These are phyloP conservation scores for Cephus cinctus DNA, from an alignment of 1,140 invertebrate species.

Conservation along the genomic window DNA sequence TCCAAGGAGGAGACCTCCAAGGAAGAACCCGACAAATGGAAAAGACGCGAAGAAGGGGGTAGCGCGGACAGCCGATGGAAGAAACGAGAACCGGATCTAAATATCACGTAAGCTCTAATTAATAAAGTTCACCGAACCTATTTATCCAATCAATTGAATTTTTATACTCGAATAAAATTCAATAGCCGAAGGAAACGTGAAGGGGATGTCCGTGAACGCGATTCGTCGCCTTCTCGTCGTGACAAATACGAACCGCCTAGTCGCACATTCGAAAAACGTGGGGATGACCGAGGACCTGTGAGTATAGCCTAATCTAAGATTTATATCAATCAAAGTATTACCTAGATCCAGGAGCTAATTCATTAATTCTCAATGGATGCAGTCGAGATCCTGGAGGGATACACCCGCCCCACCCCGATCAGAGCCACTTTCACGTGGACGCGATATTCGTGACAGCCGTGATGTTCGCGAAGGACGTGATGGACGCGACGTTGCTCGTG, in stretches of 20 bases:
- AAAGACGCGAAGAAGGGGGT: too few relatives aligned
- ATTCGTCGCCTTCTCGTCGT: too few relatives aligned
- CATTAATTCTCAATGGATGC: too few relatives aligned
- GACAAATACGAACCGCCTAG: constrained; percentile 17
- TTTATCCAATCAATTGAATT: too few relatives aligned
- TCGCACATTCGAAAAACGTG: constrained; percentile 8
- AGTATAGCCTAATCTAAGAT: too few relatives aligned
- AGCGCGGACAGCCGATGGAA: too few relatives aligned
- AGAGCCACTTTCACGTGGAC: too few relatives aligned
- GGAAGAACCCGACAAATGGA: neutral
- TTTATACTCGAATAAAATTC: neutral
- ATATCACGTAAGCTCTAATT: neutral
- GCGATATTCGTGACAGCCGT: neutral
- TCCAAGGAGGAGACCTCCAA: neutral
- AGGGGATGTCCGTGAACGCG: constrained; percentile 19
- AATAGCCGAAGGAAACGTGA: constrained; percentile 12
- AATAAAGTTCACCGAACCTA: neutral
- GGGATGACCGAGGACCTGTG: constrained; percentile 5
- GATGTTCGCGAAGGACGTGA: constrained; percentile 3
- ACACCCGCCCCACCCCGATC: neutral
- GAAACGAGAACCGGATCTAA: too few relatives aligned
- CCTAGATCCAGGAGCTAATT: too few relatives aligned
- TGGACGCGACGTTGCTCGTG: too few relatives aligned
- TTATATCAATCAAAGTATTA: too few relatives aligned
- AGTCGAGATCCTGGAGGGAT: neutral